Evolutionary conservation across 2,888 invertebrate genomes (phyloP), one percentile per base, ranked within the genome.

Genomic region (Lepidocyrtinus sp.): DNA sequence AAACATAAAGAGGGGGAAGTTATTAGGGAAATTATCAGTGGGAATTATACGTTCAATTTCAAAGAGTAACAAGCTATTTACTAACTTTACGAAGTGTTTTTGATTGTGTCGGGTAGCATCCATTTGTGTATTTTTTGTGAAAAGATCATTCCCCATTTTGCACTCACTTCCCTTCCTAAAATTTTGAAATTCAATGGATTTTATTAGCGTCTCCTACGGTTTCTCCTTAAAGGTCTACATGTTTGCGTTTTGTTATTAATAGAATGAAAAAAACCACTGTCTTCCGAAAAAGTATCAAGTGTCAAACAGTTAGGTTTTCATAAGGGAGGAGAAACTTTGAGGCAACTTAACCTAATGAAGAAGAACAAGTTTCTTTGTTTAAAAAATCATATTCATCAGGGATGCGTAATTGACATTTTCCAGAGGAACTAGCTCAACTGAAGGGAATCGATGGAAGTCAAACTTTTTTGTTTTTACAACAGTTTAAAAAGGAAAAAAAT

Each of bases 1-100:
- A 45, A 26, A 63, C 46, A 55, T 69, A 75, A 69, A 45, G 27
- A 63, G 64, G 67, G n/a, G 50, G 70, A 76, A 70, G 69, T 76
- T 76, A 76, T 70, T 70, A 70, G 70, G 70, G 64, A 77, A 71
- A 77, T 77, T 77, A 77, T 77, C 77, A 77, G 21, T 77, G 71
- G 77, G 77, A 77, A 77, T 77, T 64, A 27, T 65, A 50, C 64
- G 55, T 73, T 73, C 73, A 55, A 45, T 73, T 73, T 73, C 73
- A 64, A 64, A 64, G 64, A 73, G 73, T 64, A 73, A 73, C 63
- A 73, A 73, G 5, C 50, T 50, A 50, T 50, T 50, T 50, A 50
- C 50, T 2, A 2, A 12, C 50, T 50, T 50, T 50, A 50, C 17
- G 50, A 50, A 50, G 50, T 50, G 50, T 50, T 50, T 64, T 27